Conservation (phyloP, 2,888 invertebrate genomes). For the Tachina fera region DNA sequence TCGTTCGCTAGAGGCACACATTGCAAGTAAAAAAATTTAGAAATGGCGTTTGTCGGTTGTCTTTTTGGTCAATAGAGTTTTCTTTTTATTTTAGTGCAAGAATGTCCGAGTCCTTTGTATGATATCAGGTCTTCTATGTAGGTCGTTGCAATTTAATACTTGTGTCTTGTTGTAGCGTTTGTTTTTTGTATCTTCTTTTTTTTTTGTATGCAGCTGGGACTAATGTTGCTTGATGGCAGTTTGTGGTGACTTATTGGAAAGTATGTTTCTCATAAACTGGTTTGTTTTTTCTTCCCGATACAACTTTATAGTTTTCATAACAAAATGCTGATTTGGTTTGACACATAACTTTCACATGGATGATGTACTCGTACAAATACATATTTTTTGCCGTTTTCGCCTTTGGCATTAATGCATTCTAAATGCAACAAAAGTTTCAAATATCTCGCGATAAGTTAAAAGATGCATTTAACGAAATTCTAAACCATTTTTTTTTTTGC, state of each 20-base stretch:
- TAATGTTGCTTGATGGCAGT: constrained; percentile 63
- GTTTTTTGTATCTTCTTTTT: constrained; percentile 37
- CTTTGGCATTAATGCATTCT: constrained; percentile 27
- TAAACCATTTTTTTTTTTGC: constrained; percentile 28
- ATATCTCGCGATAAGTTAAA: constrained; percentile 31
- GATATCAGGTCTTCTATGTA: constrained; percentile 77
- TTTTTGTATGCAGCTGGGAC: constrained; percentile 64
- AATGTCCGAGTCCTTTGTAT: constrained; percentile 36
- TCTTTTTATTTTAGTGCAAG: constrained; percentile 21
- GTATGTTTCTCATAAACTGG: constrained; percentile 63
- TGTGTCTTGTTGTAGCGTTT: constrained; percentile 64
- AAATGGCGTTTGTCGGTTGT: constrained; percentile 62
- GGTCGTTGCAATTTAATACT: constrained; percentile 82
- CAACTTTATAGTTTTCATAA: constrained; percentile 15
- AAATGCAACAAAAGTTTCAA: constrained; percentile 53
- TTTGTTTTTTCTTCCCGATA: constrained; percentile 16
- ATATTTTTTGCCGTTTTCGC: neutral
- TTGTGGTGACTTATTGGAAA: constrained; percentile 73
- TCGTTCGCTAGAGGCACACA: neutral
- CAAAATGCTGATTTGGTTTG: constrained; percentile 63
- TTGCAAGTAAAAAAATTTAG: constrained; percentile 35
- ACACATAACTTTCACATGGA: constrained; percentile 65
- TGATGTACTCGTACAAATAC: constrained; percentile 38
- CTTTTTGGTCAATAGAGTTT: constrained; percentile 47
- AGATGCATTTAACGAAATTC: constrained; percentile 29